Evolutionary conservation across 2,113 vertebrate genomes (phyloP), one percentile per base, ranked within the genome.

Genomic region (Hylia prasina): DNA sequence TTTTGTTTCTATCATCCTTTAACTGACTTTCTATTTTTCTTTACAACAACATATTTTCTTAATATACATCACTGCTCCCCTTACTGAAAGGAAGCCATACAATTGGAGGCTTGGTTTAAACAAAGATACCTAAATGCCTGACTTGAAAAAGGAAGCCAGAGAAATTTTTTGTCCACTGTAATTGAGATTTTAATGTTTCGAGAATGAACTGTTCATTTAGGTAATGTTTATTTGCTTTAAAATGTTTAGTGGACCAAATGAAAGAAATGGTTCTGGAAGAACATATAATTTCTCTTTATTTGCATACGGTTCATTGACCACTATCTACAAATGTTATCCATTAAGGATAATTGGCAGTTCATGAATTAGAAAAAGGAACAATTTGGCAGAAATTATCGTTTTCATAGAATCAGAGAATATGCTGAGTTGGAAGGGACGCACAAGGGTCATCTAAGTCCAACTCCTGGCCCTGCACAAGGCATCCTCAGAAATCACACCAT

Each of bases 361-460:
- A 57, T 80, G 80, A 85, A 66, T 86, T 80, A 69, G 45, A 84
- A 94, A 80, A 31, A 73, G 45, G 44, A 82, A 72, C 50, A 76
- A 76, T 89, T 87, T 82, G 54, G 10, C 57, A 73, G 75, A 94
- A 91, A 66, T 35, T 30, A 70, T 83, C 90, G 23, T 61, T 96
- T 96, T 86, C 63, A 61, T 15, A 47, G 47, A 54, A 54, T 47
- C 14, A 68, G 20, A 75, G 60, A 76, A 35, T 61, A 42, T 47
- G 23, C 9, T 76, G 39, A 28, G 11, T 47, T 61, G 40, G 16
- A 47, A 54, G 21, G 24, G 21, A 82, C 6, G 10, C 47, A 35
- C 4, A 14, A n/a, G 8, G 20, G 53, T 22, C 6, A 21, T 35
- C 17, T 31, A 68, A 61, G 8, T 60, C 45, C 20, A 75, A 0